These are phyloP conservation scores for Chrysolina haemoptera DNA, from an alignment of 2,888 invertebrate species.

Conservation along the genomic window DNA sequence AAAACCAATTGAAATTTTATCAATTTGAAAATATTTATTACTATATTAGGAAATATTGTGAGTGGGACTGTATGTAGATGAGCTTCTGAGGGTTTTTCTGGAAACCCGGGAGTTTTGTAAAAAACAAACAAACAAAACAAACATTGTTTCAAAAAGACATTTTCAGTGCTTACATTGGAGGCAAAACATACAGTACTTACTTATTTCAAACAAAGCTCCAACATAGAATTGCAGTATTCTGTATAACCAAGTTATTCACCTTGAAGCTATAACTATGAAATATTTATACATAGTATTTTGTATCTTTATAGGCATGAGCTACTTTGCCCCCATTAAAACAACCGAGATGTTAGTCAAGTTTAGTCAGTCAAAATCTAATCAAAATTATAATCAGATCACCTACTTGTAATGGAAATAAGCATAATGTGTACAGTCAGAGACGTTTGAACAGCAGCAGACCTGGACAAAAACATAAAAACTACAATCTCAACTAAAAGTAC, in stretches of 20 bases:
- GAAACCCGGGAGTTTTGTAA: too few relatives aligned
- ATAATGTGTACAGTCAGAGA: slow-evolving; percentile 69
- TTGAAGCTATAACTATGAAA: neutral
- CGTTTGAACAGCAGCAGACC: slow-evolving; percentile 65
- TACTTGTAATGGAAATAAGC: slow-evolving; percentile 9
- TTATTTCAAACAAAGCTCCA: neutral
- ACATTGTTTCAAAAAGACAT: too few relatives aligned
- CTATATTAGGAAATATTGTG: too few relatives aligned
- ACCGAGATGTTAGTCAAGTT: neutral
- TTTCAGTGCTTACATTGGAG: too few relatives aligned
- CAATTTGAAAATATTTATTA: too few relatives aligned
- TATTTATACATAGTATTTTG: too few relatives aligned
- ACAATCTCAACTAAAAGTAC: slow-evolving; percentile 25
- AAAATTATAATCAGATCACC: neutral
- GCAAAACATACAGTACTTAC: neutral
- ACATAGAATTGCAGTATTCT: neutral
- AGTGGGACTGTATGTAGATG: too few relatives aligned
- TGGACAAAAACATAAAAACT: slow-evolving; percentile 42
- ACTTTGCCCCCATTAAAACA: too few relatives aligned
- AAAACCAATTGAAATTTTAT: too few relatives aligned
- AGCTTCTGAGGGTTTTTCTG: too few relatives aligned
- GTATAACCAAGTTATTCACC: neutral
- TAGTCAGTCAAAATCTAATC: neutral
- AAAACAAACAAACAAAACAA: too few relatives aligned
- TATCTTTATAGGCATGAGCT: too few relatives aligned